Base-by-base conservation (phyloP, 2,113 vertebrate species). In the Notarius lentiginosus region DNA sequence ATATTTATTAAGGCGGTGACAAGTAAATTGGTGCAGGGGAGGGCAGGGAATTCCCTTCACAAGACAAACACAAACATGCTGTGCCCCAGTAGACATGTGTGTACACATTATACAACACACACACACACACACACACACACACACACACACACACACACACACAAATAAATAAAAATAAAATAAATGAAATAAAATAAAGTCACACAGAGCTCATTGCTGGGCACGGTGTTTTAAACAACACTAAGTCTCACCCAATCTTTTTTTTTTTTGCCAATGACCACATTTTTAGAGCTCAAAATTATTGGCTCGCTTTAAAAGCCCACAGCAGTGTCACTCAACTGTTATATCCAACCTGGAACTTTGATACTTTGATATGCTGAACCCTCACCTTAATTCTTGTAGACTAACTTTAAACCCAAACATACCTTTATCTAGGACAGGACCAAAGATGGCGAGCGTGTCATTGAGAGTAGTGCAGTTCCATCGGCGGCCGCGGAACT, bases 361-460 rank as follows among this genome's bases (percentile, higher is more conserved):
- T 4, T 41, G 30, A 14, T n/a, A 65, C 24, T n/a, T 3, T 65
- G 2, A 65, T 68, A 68, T 30, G 27, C 34, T 51, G 72, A 17
- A 22, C 34, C 70, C 18, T 47, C 9, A 72, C 34, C 8, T 15
- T 70, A 41, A 72, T 34, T 6, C 30, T 20, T 41, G 27, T 30
- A 68, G 66, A 68, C 12, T 27, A 68, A 68, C n/a, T 15, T 30
- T 24, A n/a, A 24, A n/a, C 22, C 61, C n/a, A 68, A 34, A 34
- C 14, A 89, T 94, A 99, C 98, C 98, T 97, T 97, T 99, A 88
- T 99, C 98, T 85, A 99, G 92, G 86, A 99, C 98, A 0, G 98
- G 98, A 24, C 98, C 98, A 0, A 99, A 99, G 92, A 99, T 99
- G 90, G 98, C 97, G 89, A 98, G 92, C 88, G 96, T 99, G 93